Evolutionary conservation across 92 coral and sea anemone species (phyloP).

Genomic region (Metridium senile): DNA sequence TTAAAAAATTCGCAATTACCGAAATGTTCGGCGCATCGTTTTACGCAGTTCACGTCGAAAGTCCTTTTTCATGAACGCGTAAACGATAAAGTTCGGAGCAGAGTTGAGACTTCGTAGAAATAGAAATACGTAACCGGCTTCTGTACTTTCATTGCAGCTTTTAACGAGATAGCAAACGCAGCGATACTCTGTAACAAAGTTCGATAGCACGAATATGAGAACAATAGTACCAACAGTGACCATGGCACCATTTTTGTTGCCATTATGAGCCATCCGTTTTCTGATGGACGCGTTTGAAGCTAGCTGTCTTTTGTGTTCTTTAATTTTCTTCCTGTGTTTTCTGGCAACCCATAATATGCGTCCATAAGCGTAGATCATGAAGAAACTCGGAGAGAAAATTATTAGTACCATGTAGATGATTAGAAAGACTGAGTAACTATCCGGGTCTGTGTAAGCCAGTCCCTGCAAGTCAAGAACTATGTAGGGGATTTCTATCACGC

Average conservation of each 20-base stretch:
- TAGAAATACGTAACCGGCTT: constrained; percentile 20
- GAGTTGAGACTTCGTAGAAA: constrained; percentile 30
- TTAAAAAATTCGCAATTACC: too few species aligned
- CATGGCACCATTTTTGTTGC: constrained; percentile 46
- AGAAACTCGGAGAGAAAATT: constrained; percentile 27
- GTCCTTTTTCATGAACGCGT: constrained; percentile 44
- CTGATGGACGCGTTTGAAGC: constrained; percentile 17
- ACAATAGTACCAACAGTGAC: constrained; percentile 38
- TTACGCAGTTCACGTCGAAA: constrained; percentile 37
- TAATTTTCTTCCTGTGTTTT: constrained; percentile 27
- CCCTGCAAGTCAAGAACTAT: constrained; percentile 29
- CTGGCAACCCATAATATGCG: constrained; percentile 29
- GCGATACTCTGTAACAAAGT: constrained; percentile 24
- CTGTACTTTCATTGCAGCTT: constrained; percentile 5
- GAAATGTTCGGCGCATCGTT: constrained; percentile 16
- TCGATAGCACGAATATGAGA: constrained; percentile 31
- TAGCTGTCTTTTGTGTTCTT: constrained; percentile 21
- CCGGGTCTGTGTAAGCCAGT: constrained; percentile 6
- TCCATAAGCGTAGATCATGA: constrained; percentile 34
- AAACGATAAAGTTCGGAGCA: constrained; percentile 37
- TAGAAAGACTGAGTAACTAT: constrained; percentile 6
- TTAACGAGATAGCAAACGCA: constrained; percentile 22
- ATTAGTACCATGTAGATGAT: constrained; percentile 28
- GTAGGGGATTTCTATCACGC: constrained; percentile 34
- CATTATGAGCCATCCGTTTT: constrained; percentile 27